Conservation (phyloP, 2,888 invertebrate species). For the Polydrusus tereticollis region DNA sequence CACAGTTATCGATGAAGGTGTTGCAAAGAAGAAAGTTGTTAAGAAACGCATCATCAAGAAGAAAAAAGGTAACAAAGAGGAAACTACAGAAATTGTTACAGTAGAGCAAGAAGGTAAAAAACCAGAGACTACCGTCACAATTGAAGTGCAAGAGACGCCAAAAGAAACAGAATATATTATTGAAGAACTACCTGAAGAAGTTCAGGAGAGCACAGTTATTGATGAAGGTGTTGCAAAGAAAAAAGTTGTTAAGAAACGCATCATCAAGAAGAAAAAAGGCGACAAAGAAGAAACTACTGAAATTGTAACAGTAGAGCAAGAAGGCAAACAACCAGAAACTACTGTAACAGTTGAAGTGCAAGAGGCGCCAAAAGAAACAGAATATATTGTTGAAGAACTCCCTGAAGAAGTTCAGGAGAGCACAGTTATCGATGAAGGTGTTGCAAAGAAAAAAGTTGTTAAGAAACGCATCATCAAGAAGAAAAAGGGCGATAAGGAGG, state of each 20-base stretch:
- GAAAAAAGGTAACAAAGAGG: slow-evolving; percentile 61
- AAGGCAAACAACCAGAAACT: slow-evolving; percentile 48
- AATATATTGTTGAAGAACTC: slow-evolving; percentile 53
- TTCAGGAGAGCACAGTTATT: slow-evolving; percentile 53
- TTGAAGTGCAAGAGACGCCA: slow-evolving; percentile 31
- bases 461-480: slow-evolving; percentile 60
- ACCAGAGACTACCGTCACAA: slow-evolving; percentile 58
- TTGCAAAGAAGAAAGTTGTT: slow-evolving; percentile 52
- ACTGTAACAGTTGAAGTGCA: slow-evolving; percentile 54
- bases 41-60: slow-evolving; percentile 54
- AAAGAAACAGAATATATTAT: slow-evolving; percentile 35
- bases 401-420: slow-evolving; percentile 56
- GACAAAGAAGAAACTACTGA: slow-evolving; percentile 65
- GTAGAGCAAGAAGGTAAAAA: slow-evolving; percentile 66
- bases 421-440: slow-evolving; percentile 54
- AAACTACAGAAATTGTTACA: slow-evolving; percentile 63
- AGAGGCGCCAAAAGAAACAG: slow-evolving; percentile 20
- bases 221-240: slow-evolving; percentile 51
- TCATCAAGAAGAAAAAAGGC: slow-evolving; percentile 61
- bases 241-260: slow-evolving; percentile 63
- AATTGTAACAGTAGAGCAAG: slow-evolving; percentile 55
- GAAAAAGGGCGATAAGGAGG: slow-evolving; percentile 64
- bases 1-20: slow-evolving; percentile 44
- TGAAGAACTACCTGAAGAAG: slow-evolving; percentile 49
- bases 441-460: slow-evolving; percentile 55